These are phyloP conservation scores for Anastatus disparis DNA, from an alignment of 1,140 invertebrate genomes.

Conservation along the genomic window DNA sequence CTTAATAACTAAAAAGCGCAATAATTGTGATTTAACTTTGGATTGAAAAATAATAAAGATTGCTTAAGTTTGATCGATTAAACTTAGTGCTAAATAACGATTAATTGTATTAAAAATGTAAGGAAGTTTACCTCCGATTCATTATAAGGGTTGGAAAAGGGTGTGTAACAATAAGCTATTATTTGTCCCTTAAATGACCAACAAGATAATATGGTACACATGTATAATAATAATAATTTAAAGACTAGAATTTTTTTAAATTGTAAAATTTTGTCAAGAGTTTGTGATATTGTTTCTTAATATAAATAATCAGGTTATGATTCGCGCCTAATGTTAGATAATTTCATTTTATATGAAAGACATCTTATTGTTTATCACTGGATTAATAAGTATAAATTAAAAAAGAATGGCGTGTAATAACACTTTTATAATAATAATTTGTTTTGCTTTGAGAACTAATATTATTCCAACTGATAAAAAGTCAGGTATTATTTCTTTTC, in stretches of 20 bases:
- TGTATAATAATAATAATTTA: conserved; percentile 32
- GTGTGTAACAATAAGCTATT: neutral
- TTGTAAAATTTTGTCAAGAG: conserved; percentile 17
- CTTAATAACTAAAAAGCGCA: conserved; percentile 12
- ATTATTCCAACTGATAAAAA: neutral
- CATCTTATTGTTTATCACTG: neutral
- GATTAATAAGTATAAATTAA: neutral
- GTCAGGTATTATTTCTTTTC: neutral
- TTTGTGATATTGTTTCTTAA: neutral
- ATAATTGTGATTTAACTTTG: conserved; percentile 27
- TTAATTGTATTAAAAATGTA: neutral
- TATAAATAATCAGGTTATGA: neutral
- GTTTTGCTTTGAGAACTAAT: neutral
- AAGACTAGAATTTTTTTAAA: conserved; percentile 40
- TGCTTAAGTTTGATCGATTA: conserved; percentile 1
- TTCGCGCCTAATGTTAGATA: neutral
- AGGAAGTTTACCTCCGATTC: neutral
- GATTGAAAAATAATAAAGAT: conserved; percentile 5
- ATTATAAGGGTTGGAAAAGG: neutral
- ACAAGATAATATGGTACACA: conserved; percentile 22
- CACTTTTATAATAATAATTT: neutral
- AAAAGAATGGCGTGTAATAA: neutral
- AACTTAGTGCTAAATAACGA: conserved; percentile 1
- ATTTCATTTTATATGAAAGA: conserved; percentile 8
- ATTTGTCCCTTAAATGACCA: neutral